Conservation (phyloP, 1,140 invertebrate species). For the Linepithema humile region DNA sequence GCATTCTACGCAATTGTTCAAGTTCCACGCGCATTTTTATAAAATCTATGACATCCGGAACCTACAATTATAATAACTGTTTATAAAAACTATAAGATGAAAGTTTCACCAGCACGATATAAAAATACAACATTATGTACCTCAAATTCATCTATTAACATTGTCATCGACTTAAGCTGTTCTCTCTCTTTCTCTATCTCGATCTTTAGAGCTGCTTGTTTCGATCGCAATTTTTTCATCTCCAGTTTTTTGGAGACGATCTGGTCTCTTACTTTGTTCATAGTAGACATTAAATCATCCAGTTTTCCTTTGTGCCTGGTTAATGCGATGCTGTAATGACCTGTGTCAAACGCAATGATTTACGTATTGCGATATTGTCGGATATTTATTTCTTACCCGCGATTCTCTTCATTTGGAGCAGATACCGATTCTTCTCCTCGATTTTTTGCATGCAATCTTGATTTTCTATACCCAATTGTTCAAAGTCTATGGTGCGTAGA, state of each 20-base stretch:
- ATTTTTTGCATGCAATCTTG: conserved; percentile 81
- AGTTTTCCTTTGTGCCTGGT: conserved; percentile 83
- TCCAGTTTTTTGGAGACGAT: conserved; percentile 63
- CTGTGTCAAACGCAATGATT: conserved; percentile 48
- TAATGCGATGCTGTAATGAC: conserved; percentile 77
- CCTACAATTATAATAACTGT: conserved; percentile 65
- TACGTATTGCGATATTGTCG: neutral
- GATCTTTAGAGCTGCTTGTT: conserved; percentile 59
- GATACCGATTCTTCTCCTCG: conserved; percentile 81
- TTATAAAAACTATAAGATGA: neutral
- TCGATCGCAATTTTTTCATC: conserved; percentile 57
- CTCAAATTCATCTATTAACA: conserved; percentile 78
- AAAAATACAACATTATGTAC: conserved; percentile 32
- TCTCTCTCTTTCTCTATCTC: conserved; percentile 76
- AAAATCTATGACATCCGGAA: conserved; percentile 86
- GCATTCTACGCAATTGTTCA: conserved; percentile 81
- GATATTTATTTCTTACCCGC: conserved; percentile 74
- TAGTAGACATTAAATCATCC: conserved; percentile 78
- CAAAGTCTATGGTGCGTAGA: conserved; percentile 84
- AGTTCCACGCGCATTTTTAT: conserved; percentile 84
- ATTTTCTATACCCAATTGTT: conserved; percentile 86
- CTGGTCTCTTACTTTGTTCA: conserved; percentile 78
- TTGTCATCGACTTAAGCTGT: conserved; percentile 77
- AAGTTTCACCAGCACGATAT: conserved; percentile 35
- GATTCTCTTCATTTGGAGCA: conserved; percentile 84